Evolutionary conservation across 2,888 invertebrate species (phyloP), one percentile per base, ranked within the genome.

Genomic region (Synergus laeviventris): DNA sequence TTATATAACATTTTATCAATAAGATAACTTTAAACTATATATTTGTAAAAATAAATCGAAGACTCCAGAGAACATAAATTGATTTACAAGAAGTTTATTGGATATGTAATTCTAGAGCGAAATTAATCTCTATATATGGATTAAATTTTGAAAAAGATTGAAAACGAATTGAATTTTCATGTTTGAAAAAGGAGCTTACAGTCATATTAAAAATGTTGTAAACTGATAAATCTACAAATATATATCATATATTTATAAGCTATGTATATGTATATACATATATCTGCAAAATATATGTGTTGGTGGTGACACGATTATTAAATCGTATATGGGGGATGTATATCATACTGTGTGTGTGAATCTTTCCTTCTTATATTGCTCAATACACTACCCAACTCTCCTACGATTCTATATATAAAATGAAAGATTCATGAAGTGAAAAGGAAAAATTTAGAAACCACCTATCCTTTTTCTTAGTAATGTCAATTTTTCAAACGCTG

Each of bases 391-490:
- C 64, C 64, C 31, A 45, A 66, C 66, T 66, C 45, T 45, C 66
- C 8, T 66, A 45, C 42, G 42, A 66, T 24, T 66, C 42, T 45
- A 9, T 66, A 62, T 62, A 45, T 66, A 66, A 24, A 45, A 66
- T 66, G 66, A 66, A 66, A 66, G 24, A 45, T 66, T 45, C 66
- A 66, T 66, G 66, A 66, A 21, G 42, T 45, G 45, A 45, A 39
- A 66, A n/a, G 66, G 16, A 16, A 21, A 66, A 54, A 45, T 66
- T 66, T 31, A 42, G 24, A 31, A 66, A 45, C 45, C 31, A 66
- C 24, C 16, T 54, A 66, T 8, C 42, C 24, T 66, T 61, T 31
- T 31, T n/a, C 66, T 45, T 45, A 45, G 16, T 45, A 31, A 45
- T 66, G 66, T 45, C 66, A 45, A 66, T 66, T 66, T 66, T 45